Evolutionary conservation across 2,797 vertebrate genomes (phyloP), one percentile per base, ranked within the genome.

Genomic region (Bradypodion ventrale): DNA sequence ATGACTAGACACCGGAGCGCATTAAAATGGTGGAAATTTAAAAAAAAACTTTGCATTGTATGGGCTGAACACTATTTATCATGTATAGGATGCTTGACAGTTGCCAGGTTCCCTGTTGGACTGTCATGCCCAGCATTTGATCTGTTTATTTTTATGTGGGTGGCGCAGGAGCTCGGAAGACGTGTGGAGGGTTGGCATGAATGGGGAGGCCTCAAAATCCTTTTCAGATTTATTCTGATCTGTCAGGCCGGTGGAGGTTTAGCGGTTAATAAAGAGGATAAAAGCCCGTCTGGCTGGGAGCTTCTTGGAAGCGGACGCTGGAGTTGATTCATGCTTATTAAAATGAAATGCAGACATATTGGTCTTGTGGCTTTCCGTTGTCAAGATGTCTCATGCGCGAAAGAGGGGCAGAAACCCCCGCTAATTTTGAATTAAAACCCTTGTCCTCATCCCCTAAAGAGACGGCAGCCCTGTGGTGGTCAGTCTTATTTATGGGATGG

Each of bases 241-340:
- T 93, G 95, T 95, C 94, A 93, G 93, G 95, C 95, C 95, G 95
- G 94, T 95, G 94, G 94, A 94, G 95, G 95, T 95, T 94, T 93
- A 89, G 80, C 88, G 87, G 86, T 85, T 85, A 76, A 77, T 88
- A 91, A 93, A 84, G 79, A 76, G 82, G 76, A 89, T 88, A 88
- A 92, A 94, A 94, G 94, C 93, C 96, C 96, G 96, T 96, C 95
- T 96, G 94, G 85, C 91, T 87, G 86, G 44, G 19, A 72, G 60
- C 27, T 81, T 82, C 82, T 87, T 25, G 32, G 77, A 80, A 75
- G 27, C 77, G 63, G 52, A 63, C 78, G 66, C 77, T 62, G 35
- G 76, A 73, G 46, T 44, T 32, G 63, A 29, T 52, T 75, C 63
- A n/a, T 62, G 70, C 56, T 68, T 86, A 66, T 9, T 29, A n/a